Evolutionary conservation across 2,113 vertebrate species (phyloP).

Genomic region (Engraulis encrasicolus): DNA sequence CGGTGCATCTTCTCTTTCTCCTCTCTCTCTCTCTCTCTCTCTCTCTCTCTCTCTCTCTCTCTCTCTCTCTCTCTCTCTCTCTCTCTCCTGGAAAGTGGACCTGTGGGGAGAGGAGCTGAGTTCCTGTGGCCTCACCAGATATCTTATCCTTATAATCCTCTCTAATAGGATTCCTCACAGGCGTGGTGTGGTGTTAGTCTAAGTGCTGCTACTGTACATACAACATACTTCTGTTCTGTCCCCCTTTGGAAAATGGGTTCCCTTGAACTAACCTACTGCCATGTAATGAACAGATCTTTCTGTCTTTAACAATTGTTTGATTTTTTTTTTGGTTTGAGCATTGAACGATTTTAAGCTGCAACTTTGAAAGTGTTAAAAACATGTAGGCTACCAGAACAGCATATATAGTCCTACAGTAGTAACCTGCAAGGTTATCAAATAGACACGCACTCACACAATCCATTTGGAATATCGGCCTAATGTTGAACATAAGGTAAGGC

Average conservation of each 20-base stretch:
- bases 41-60: background rate
- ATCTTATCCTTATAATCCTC: slow-evolving; percentile 65
- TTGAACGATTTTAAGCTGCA: too few relatives aligned
- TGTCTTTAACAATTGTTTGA: too few relatives aligned
- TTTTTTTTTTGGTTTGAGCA: too few relatives aligned
- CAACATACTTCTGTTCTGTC: background rate
- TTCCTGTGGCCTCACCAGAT: slow-evolving; percentile 54
- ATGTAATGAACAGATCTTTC: too few relatives aligned
- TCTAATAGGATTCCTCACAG: slow-evolving; percentile 55
- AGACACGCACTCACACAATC: too few relatives aligned
- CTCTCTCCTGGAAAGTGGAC: background rate
- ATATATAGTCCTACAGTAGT: too few relatives aligned
- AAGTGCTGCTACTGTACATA: background rate
- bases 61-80: background rate
- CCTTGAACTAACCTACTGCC: too few relatives aligned
- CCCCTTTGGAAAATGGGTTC: background rate
- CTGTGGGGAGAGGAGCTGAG: slow-evolving; percentile 29
- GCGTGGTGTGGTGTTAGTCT: background rate
- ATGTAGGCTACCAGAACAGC: too few relatives aligned
- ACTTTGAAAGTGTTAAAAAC: too few relatives aligned
- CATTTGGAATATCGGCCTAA: too few relatives aligned
- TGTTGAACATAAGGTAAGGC: too few relatives aligned
- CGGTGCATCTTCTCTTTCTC: background rate
- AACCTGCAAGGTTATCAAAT: too few relatives aligned
- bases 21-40: background rate